Evolutionary conservation across 2,113 vertebrate species (phyloP), one percentile per base, ranked within the genome.

Genomic region (Choloepus hoffmanni): DNA sequence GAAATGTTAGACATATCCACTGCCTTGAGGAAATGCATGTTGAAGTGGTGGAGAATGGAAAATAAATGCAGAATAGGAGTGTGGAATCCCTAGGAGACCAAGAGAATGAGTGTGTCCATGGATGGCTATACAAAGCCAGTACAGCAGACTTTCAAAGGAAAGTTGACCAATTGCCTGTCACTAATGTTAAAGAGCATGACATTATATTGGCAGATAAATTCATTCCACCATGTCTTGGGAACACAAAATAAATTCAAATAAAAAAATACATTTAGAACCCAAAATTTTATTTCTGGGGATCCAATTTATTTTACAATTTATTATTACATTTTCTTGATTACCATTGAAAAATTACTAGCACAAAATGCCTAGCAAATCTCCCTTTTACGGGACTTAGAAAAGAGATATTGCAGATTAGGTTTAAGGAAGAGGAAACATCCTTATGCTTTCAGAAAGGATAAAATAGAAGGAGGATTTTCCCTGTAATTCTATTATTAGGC

Each of bases 381-480:
- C 26, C 45, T 88, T 88, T 79, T 76, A 77, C 19, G 85, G 36
- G 62, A 36, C n/a, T 81, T 89, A 50, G 53, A 45, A 95, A 89
- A 93, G 60, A 89, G 36, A 90, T 36, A 68, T 94, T 92, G 33
- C 12, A 68, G 68, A 74, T 36, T 33, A 50, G 40, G 28, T 91
- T 63, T 86, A 77, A 85, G 23, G 82, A 94, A 85, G 23, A 96
- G 28, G 60, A 92, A 95, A 58, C 70, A 76, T 72, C 85, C 90
- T 76, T 63, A 90, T 91, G 45, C 26, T 81, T 97, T 86, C 92
- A 88, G 76, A 94, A 73, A 78, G 43, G 55, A 78, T 83, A 77
- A 76, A 76, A 67, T 67, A 67, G 65, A 87, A 92, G 89, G 74
- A 79, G 40, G 85, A 79, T 90, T 91, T 88, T 18, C 45, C 24